Evolutionary conservation across 2,797 vertebrate species (phyloP), one percentile per base, ranked within the genome.

Genomic region (Crotalus adamanteus): DNA sequence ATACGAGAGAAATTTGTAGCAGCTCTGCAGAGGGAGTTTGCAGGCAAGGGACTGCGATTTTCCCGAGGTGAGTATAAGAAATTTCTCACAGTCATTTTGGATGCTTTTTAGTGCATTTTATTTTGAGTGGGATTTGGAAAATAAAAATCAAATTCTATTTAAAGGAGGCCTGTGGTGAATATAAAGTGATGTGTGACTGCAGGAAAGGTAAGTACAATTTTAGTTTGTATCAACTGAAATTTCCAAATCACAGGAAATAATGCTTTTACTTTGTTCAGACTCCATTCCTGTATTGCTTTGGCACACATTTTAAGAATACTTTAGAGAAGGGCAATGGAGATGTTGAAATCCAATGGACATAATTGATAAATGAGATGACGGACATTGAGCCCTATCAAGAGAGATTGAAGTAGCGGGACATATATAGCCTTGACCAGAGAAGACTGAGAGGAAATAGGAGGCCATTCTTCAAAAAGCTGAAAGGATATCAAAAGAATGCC

Each of bases 1-100:
- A 99, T 99, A 94, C 98, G 98, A 93, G 99, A 99, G 97, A 99
- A 99, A 95, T 99, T 99, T 93, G 99, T 99, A 92, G 98, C 98
- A 65, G 99, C 99, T 60, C 95, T 99, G 95, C 98, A 99, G 96
- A 97, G 98, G 89, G 98, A 99, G 95, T 99, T 99, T 98, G 99
- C 99, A 8, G 99, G 99, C 91, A 99, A 99, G 95, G 99, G 99
- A 13, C 97, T 99, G 3, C 97, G 98, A 65, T 99, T 99, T 97
- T 99, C 99, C 22, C 97, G 98, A 98, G 99, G 99, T 99, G 94
- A 94, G 93, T 86, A 28, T 28, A 93, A 6, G 0, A 85, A 42
- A 91, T n/a, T 31, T 7, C 18, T 63, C 94, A 92, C 87, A 51
- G 69, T 53, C 65, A 20, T 86, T 94, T 92, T 91, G 51, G 20